Base-by-base conservation (phyloP, 1,140 invertebrate species). In the Conus ventricosus region DNA sequence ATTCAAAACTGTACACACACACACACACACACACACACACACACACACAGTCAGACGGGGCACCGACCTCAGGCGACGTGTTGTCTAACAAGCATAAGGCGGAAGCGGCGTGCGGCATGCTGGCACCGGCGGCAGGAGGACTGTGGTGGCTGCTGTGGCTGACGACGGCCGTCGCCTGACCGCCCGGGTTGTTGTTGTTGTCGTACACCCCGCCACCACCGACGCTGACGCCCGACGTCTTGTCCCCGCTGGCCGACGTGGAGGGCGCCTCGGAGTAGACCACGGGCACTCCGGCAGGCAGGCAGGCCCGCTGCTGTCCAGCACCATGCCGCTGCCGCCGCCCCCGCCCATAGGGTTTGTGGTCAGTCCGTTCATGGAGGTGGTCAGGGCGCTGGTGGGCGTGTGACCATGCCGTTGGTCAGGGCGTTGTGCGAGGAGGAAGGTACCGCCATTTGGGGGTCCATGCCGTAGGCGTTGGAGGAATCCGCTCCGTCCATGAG, bases 81-180 rank as follows among this genome's bases (percentile, higher is more conserved):
- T 51, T 54, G 80, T 81, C 80, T 6, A 81, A 10, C 80, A 81
- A 54, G 80, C 80, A 51, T 4, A 81, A 78, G n/a, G 76, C 76
- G 7, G 76, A 78, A 39, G 76, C 51, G 51, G 51, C 51, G 80
- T 81, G 80, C 39, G 80, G 80, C 80, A 81, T 81, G 15, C 7
- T 23, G 80, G 51, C 80, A 51, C 13, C 27, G 39, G 25, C 51
- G 67, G 17, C 67, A 71, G 67, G 17, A 13, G 67, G 57, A 60
- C 57, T 71, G 11, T n/a, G 23, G 67, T 1, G 23, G 67, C 20
- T 13, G 20, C 67, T 71, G 67, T 71, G 13, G 20, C 17, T 71
- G 67, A 11, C 23, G 67, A 23, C 6, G 13, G 20, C 6, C 20
- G 20, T 23, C 6, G 67, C 57, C 57, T 71, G 15, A 71, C 67